These are phyloP conservation scores for Isoperla grammatica DNA, from an alignment of 2,888 invertebrate species.

Conservation along the genomic window DNA sequence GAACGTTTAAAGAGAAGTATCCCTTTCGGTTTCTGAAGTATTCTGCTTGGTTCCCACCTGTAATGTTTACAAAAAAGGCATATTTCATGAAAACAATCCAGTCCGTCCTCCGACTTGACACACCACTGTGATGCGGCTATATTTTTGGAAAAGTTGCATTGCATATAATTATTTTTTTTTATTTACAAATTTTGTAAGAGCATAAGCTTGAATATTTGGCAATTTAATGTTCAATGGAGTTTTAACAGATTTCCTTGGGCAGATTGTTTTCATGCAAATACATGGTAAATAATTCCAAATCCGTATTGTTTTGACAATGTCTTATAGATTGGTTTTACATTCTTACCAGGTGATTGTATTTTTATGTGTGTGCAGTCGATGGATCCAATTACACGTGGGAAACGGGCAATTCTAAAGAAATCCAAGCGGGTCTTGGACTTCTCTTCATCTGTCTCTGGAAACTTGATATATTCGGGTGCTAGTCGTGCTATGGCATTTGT, in stretches of 20 bases:
- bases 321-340: neutral
- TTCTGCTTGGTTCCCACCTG: slow-evolving; percentile 14
- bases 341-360: slow-evolving; percentile 19
- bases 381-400: slow-evolving; percentile 13
- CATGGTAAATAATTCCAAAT: slow-evolving; percentile 1
- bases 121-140: neutral
- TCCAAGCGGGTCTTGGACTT: neutral
- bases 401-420: slow-evolving; percentile 12
- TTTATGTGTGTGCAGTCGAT: slow-evolving; percentile 18
- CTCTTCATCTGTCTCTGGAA: slow-evolving; percentile 3
- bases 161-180: neutral
- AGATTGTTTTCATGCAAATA: neutral
- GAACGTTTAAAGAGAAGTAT: slow-evolving; percentile 13
- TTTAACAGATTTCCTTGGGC: neutral
- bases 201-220: neutral
- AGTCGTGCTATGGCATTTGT: slow-evolving; percentile 18
- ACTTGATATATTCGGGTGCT: slow-evolving; percentile 2
- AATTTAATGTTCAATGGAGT: neutral
- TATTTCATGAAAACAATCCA: too few species aligned
- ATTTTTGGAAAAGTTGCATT: neutral
- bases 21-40: slow-evolving; percentile 21
- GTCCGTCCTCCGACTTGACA: neutral
- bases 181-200: neutral
- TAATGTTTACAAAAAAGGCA: neutral
- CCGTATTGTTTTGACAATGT: neutral